Base-by-base conservation (phyloP, 2,113 vertebrate species). In the Smithornis capensis region DNA sequence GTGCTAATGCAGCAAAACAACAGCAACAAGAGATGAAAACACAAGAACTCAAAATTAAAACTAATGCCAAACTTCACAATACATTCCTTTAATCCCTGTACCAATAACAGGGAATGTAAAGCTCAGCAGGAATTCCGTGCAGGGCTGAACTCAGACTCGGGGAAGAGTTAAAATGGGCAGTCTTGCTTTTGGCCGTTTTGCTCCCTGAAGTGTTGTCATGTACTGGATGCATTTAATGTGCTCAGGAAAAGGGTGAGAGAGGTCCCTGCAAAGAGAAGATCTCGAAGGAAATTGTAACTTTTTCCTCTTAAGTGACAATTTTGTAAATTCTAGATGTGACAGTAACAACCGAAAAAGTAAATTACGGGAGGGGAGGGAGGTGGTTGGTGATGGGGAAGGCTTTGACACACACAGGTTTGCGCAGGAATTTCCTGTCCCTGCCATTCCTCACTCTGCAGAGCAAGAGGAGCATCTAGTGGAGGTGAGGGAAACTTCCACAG, bases 391-490 rank as follows among this genome's bases (percentile, higher is more conserved):
- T 22, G 57, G 42, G 49, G 40, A 90, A 75, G 14, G 53, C 12
- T 50, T 75, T 71, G 90, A 63, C 63, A 79, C 24, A 22, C n/a
- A 13, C 14, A 52, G 11, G 4, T 74, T 33, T 40, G 83, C 24
- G 53, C 37, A 2, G n/a, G 62, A 95, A 62, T 70, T 55, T 4
- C 14, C 7, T 37, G 4, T 12, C 49, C 15, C 70, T 28, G 60
- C 59, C 50, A 7, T 31, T 59, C 38, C 19, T 19, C 29, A 31
- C 37, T 69, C 60, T 83, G 70, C 73, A 83, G 95, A 89, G 53
- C 96, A 96, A 92, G 45, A 93, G 55, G n/a, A 97, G 37, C 98
- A 97, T 74, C 98, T 98, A 95, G 95, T 97, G 98, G 97, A 44
- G 6, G 12, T 0, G 10, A 22, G 60, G 68, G 59, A 35, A 94